Evolutionary conservation across 2,888 invertebrate genomes (phyloP), one percentile per base, ranked within the genome.

Genomic region (Cremastobaeus sp.): DNA sequence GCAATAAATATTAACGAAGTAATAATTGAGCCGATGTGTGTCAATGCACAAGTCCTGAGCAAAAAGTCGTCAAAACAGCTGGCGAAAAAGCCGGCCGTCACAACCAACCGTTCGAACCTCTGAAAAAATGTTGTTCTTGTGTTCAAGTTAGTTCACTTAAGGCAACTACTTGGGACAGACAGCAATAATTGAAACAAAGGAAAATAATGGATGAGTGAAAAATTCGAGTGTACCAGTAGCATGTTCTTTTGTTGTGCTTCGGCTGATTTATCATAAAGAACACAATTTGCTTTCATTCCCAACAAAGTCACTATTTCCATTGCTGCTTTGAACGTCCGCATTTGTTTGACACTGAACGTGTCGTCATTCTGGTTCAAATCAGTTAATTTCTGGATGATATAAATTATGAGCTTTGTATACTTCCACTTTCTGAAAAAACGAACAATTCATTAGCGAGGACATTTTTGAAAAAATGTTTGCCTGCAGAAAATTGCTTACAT

Each of bases 1-100:
- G 91, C 89, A 47, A 95, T 87, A 86, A 94, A 94, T 78, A 94
- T 90, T 20, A 94, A 86, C 1, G 91, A 91, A 62, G 92, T 92
- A 50, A 95, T 86, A 76, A 94, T 88, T 3, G 82, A 75, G 20
- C 83, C 82, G 8, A 87, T 14, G 50, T 84, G 81, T 17, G 76
- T 66, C 43, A 85, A 18, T 20, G 85, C 64, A 12, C 78, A 79
- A 17, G 83, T 76, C 43, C 81, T 79, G 41, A 86, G 72, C 4
- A 77, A 55, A 28, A 66, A 34, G 39, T 84, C 79, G 11, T 81
- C 60, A 14, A 79, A 84, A 48, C 81, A 79, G n/a, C 79, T 62
- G 1, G 83, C 91, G 90, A 82, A 89, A 89, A 62, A 92, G 83
- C 88, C 90, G 89, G 76, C 91, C 86, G 48, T 91, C 88, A 66